These are phyloP conservation scores for Muntiacus reevesi DNA, from an alignment of 2,113 vertebrate species.

Conservation along the genomic window DNA sequence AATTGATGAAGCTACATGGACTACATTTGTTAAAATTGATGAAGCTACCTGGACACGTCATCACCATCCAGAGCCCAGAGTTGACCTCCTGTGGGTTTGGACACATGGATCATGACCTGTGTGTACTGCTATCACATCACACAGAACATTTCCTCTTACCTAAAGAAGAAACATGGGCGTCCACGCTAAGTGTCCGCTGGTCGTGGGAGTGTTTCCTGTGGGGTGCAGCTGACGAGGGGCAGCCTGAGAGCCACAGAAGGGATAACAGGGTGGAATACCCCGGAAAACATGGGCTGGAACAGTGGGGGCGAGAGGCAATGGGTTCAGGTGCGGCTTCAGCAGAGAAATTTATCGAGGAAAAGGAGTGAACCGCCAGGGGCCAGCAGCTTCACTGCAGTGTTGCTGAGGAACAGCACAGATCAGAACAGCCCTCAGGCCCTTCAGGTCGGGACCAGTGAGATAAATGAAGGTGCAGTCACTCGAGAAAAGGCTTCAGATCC, in stretches of 20 bases:
- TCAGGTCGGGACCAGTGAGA: no score
- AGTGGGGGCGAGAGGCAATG: neutral
- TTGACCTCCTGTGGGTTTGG: neutral
- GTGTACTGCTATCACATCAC: no score
- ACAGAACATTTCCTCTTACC: neutral
- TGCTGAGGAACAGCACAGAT: neutral
- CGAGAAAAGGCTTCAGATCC: no score
- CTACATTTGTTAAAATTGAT: neutral
- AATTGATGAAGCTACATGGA: accelerated
- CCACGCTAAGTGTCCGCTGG: neutral
- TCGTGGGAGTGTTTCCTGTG: neutral
- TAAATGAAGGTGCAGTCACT: no score
- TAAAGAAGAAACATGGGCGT: neutral
- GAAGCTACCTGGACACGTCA: accelerated
- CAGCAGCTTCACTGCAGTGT: neutral
- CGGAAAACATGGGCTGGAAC: neutral
- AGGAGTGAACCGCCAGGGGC: neutral
- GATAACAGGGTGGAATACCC: neutral
- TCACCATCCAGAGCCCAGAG: neutral
- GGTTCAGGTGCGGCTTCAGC: neutral
- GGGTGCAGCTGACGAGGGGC: neutral
- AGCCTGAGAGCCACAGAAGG: neutral
- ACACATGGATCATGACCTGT: neutral
- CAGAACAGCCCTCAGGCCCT: neutral
- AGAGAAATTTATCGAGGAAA: neutral